Evolutionary conservation across 1,140 invertebrate genomes (phyloP), one percentile per base, ranked within the genome.

Genomic region (Aporrectodea caliginosa): DNA sequence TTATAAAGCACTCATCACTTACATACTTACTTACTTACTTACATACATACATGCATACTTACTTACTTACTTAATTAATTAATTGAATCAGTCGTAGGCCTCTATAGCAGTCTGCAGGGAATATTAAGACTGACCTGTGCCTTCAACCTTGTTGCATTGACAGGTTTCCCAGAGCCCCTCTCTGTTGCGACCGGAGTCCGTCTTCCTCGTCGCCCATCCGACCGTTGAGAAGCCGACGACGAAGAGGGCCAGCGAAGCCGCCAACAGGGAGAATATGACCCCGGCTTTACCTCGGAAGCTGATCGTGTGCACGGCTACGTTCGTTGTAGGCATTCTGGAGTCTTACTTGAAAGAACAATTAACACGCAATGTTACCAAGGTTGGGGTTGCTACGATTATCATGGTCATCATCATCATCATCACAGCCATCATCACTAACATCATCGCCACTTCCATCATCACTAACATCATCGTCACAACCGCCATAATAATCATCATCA

Each of bases 251-350:
- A 73, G n/a, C 32, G 80, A 27, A 30, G 74, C 35, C 16, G 58
- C 32, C 27, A 81, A 35, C 1, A 35, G 31, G 27, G 77, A 29
- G 77, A 78, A 81, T 68, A 81, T 81, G 80, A 43, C 31, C 12
- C 80, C 80, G 27, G 80, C 80, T 35, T 80, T 69, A n/a, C 80
- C 80, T 0, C 80, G 75, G 72, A 81, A 81, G 77, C 77, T 81
- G 76, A 81, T 81, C 14, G 80, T 81, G 72, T 81, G 80, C 16
- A 81, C 80, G 0, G 80, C 76, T 27, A 81, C 77, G 73, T 32
- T 68, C 33, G 34, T 76, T 32, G 12, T 32, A 35, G 43, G 29
- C 73, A 30, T 32, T 74, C 1, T 74, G 1, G 29, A 34, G 73
- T 34, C 27, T 68, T 68, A 68, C 14, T 68, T 16, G 14, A 16